Evolutionary conservation across 2,113 vertebrate genomes (phyloP), one percentile per base, ranked within the genome.

Genomic region (Melospiza melodia): DNA sequence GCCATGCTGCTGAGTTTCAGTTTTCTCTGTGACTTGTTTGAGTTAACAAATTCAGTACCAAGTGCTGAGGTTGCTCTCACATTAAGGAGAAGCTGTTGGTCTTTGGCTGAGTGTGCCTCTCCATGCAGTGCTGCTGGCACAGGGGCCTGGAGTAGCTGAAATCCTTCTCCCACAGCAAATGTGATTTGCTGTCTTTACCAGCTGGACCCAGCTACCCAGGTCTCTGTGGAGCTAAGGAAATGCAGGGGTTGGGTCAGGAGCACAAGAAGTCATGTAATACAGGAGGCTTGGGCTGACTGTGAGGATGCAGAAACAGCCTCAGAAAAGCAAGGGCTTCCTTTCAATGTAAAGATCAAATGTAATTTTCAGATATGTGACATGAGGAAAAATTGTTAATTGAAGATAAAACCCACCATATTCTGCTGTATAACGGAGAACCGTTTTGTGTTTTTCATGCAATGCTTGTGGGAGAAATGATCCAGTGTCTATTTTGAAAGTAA

Each of bases 201-300:
- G 48, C 20, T 3, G 5, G 41, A 18, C 15, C 30, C 41, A 46
- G 44, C 41, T 65, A 1, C 0, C 7, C 21, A 4, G 0, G 3
- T 48, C 14, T 20, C 46, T 27, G 25, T 18, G 28, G 43, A 63
- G 31, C 48, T 23, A 4, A 22, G 22, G 3, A 12, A 62, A 39
- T 3, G 5, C 66, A 75, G 35, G 24, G 25, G 2, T 14, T 49
- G 66, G 28, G 28, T 35, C 39, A 77, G 69, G 57, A 63, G 9
- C 48, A 35, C 1, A 0, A 52, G n/a, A 30, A 1, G 0, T 66
- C 5, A 1, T 12, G 8, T 69, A 27, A 22, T 49, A 6, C 24
- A 11, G 24, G n/a, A 84, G 54, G 23, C 44, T 85, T 0, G 0
- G 19, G 13, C 49, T 65, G 37, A 18, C 24, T 1, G 21, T 1